Percentiles rank a stretch among this genome's conserved stretches.
Conservation (phyloP, 2,113 vertebrate genomes). For the Mesitornis unicolor region DNA sequence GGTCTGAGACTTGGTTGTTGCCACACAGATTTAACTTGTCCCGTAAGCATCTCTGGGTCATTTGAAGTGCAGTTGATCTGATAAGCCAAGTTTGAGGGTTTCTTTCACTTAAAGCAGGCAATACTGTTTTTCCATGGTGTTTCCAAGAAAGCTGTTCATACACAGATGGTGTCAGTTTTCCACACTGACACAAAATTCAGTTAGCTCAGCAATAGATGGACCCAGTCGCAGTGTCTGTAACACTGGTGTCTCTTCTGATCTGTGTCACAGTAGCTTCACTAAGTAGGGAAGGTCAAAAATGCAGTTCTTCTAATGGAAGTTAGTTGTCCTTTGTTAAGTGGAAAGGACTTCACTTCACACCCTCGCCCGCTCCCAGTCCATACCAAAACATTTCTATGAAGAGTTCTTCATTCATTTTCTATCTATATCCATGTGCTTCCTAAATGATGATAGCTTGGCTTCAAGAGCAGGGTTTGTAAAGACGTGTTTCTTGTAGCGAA, state of each 20-base stretch:
- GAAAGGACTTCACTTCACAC: background rate
- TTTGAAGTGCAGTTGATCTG: background rate
- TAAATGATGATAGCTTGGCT: background rate
- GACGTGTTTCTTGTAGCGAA: background rate
- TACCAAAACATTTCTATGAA: background rate
- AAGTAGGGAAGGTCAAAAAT: background rate
- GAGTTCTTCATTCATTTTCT: background rate
- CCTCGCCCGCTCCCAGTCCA: background rate
- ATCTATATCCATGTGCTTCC: background rate
- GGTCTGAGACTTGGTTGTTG: background rate
- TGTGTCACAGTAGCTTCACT: background rate
- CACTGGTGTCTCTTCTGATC: background rate
- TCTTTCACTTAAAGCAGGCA: background rate
- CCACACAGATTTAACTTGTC: background rate
- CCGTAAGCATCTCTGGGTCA: background rate
- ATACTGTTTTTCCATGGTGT: background rate
- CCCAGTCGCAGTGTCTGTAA: background rate
- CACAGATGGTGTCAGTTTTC: background rate
- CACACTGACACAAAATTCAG: background rate
- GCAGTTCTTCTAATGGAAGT: background rate
- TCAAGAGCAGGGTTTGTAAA: background rate
- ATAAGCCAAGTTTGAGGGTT: background rate
- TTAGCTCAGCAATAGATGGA: background rate
- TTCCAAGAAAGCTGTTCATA: background rate
- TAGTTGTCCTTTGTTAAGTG: background rate